Evolutionary conservation across 1,140 invertebrate species (phyloP).

Genomic region (Paralvinella palmiformis): DNA sequence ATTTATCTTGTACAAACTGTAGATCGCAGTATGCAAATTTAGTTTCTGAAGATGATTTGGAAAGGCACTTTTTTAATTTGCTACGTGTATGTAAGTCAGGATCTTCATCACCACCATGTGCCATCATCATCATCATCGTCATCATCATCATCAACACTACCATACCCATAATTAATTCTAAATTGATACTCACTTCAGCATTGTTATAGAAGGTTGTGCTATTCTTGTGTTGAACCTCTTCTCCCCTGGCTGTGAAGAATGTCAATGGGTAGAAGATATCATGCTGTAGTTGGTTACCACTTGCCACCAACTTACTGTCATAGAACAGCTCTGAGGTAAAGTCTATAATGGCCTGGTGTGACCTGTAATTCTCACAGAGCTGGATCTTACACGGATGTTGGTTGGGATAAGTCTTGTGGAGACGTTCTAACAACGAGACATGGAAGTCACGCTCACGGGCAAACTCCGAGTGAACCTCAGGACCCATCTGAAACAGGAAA

Average conservation of each 20-base stretch:
- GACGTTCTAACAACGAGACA: constrained; percentile 69
- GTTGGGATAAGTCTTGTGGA: constrained; percentile 71
- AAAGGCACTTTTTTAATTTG: no score
- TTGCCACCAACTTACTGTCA: constrained; percentile 67
- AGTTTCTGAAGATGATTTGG: no score
- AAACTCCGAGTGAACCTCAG: constrained; percentile 74
- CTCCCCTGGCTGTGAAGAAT: constrained; percentile 74
- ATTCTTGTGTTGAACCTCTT: constrained; percentile 67
- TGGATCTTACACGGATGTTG: constrained; percentile 69
- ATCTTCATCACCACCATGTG: no score
- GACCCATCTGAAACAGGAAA: constrained; percentile 53
- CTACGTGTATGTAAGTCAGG: no score
- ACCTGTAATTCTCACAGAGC: constrained; percentile 79
- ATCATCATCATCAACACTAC: no score
- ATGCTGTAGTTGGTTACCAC: constrained; percentile 62
- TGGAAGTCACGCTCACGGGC: constrained; percentile 71
- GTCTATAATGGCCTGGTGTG: constrained; percentile 73
- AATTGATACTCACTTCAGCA: constrained; percentile 67
- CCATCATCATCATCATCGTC: no score
- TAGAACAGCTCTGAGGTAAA: constrained; percentile 80
- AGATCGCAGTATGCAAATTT: no score
- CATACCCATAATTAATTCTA: no score
- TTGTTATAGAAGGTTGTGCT: constrained; percentile 82
- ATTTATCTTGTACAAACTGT: no score
- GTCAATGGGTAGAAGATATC: constrained; percentile 68